phyloP scores from a whole-genome alignment of 2,797 vertebrate genomes.

The Cyprinodon diabolis region DNA sequence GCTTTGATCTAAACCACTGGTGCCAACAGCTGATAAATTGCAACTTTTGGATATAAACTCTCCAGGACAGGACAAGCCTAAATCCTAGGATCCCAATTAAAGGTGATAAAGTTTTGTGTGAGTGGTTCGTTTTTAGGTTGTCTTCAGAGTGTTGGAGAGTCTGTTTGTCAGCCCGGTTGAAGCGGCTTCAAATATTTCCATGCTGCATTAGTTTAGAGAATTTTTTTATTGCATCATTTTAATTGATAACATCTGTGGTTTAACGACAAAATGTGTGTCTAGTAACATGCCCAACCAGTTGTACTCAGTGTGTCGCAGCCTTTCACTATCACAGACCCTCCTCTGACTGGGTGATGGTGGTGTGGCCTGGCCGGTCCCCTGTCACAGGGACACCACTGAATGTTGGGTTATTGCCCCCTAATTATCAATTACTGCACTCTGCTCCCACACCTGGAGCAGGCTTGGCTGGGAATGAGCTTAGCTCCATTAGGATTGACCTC shows the following conservation, averaged over 20 bases:
- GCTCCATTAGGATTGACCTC: slow-evolving; percentile 75
- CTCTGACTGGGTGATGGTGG: slow-evolving; percentile 63
- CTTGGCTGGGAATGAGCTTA: slow-evolving; percentile 76
- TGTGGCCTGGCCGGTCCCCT: slow-evolving; percentile 63
- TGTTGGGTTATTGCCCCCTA: slow-evolving; percentile 77
- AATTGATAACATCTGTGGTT: slow-evolving; percentile 56
- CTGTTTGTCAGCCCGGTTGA: background rate
- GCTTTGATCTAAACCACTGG: background rate
- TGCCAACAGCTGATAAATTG: background rate
- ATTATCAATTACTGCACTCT: slow-evolving; percentile 81
- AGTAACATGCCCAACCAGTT: slow-evolving; percentile 1
- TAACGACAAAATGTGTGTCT: slow-evolving; percentile 36
- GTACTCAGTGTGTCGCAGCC: slow-evolving; percentile 1
- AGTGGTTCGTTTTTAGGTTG: background rate
- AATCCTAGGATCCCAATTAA: background rate
- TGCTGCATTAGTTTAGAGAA: slow-evolving; percentile 24
- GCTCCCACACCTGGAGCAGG: slow-evolving; percentile 80
- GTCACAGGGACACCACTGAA: slow-evolving; percentile 62
- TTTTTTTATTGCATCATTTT: slow-evolving; percentile 6
- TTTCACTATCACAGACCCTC: slow-evolving; percentile 12
- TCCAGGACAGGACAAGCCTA: background rate
- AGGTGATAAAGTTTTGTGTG: background rate
- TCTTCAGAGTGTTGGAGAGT: background rate
- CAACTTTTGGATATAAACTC: background rate
- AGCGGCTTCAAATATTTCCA: slow-evolving; percentile 39